phyloP scores from a whole-genome alignment of 2,888 invertebrate species.

The Anodontia alba region DNA sequence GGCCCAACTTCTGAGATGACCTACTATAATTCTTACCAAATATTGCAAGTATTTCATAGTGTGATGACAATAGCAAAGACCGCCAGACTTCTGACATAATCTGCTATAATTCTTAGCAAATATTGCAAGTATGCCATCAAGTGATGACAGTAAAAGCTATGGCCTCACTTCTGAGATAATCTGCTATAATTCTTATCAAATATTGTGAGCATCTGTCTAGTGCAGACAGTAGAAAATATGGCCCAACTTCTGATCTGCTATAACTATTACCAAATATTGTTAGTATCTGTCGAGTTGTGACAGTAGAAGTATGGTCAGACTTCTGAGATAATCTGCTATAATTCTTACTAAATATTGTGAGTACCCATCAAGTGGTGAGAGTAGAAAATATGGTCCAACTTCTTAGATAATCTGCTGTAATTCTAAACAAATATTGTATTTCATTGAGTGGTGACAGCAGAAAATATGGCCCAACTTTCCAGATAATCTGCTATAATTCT shows the following conservation, averaged over 20 bases:
- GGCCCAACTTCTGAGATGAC: conserved; percentile 88
- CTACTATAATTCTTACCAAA: too few relatives aligned
- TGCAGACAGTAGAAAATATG: conserved; percentile 68
- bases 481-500: conserved; percentile 79
- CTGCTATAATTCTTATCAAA: conserved; percentile 60
- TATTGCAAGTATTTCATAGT: too few relatives aligned
- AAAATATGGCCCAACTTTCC: too few relatives aligned
- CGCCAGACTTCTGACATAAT: conserved; percentile 19
- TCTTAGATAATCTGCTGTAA: conserved; percentile 79
- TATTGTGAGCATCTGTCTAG: conserved; percentile 70
- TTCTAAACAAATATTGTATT: not conserved
- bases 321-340: conserved; percentile 88
- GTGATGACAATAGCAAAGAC: conserved; percentile 11
- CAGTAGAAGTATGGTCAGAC: conserved; percentile 70
- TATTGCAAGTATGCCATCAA: too few relatives aligned
- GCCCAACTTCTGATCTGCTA: conserved; percentile 89
- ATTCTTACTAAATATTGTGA: too few relatives aligned
- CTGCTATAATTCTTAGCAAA: too few relatives aligned
- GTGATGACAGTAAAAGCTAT: conserved; percentile 65
- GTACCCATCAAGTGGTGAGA: conserved; percentile 7
- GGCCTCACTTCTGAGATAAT: conserved; percentile 88
- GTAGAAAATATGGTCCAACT: conserved; percentile 59
- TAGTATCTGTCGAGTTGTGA: conserved; percentile 67
- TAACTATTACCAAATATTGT: conserved; percentile 85
- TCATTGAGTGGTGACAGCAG: too few relatives aligned